Percentiles rank a stretch among this genome's conserved stretches.
phyloP scores from a whole-genome alignment of 2,888 invertebrate species.

The Drosophila paracracens region DNA sequence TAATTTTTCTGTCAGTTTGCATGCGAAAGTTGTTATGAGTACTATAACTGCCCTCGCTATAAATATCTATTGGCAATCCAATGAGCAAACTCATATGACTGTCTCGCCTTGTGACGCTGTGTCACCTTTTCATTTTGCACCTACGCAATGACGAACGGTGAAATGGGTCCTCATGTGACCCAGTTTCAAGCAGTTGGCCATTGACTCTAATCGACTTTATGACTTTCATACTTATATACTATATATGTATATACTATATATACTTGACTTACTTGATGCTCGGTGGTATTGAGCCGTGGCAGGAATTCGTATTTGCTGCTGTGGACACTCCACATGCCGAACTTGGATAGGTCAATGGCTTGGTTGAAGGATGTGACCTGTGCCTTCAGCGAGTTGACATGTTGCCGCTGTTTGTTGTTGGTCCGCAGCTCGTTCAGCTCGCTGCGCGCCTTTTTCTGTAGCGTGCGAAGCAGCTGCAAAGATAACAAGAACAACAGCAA shows the following conservation, averaged over 20 bases:
- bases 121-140: conserved; percentile 55
- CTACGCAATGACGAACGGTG: conserved; percentile 60
- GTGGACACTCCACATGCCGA: conserved; percentile 48
- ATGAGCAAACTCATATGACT: conserved; percentile 51
- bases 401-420: conserved; percentile 44
- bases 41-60: conserved; percentile 33
- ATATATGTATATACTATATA: background rate
- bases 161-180: conserved; percentile 65
- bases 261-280: conserved; percentile 31
- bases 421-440: conserved; percentile 39
- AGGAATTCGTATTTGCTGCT: conserved; percentile 71
- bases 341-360: conserved; percentile 61
- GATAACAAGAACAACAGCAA: background rate
- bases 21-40: background rate
- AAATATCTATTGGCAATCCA: conserved; percentile 3
- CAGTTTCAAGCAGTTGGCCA: conserved; percentile 14
- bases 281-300: conserved; percentile 57
- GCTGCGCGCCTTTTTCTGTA: conserved; percentile 48
- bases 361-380: conserved; percentile 23
- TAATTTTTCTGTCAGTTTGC: background rate
- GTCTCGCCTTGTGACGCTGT: conserved; percentile 53
- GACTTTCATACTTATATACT: background rate
- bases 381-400: conserved; percentile 24
- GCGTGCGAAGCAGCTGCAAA: conserved; percentile 53
- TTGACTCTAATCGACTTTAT: background rate